These are phyloP conservation scores for Diarsia brunnea DNA, from an alignment of 2,888 invertebrate species.

Conservation along the genomic window DNA sequence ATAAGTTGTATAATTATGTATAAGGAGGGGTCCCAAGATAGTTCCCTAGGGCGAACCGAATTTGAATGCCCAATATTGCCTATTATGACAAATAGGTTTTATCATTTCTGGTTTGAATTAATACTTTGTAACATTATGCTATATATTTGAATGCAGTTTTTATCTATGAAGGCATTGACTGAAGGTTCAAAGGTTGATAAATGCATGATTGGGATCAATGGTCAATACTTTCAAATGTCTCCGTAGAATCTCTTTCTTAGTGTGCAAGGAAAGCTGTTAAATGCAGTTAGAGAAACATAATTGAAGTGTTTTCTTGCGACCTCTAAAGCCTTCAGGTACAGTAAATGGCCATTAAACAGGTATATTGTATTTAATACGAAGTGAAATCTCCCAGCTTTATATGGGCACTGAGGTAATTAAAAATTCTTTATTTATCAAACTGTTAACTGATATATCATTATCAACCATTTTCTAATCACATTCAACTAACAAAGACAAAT, in stretches of 20 bases:
- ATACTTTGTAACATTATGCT: background rate
- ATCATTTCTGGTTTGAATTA: background rate
- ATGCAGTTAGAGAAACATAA: conserved; percentile 9
- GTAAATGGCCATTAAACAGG: conserved; percentile 23
- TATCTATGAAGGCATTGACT: background rate
- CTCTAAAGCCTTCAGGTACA: conserved; percentile 11
- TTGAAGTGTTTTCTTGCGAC: conserved; percentile 9
- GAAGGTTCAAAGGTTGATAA: background rate
- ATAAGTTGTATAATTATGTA: too few relatives aligned
- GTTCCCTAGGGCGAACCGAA: background rate
- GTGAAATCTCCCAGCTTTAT: conserved; percentile 41
- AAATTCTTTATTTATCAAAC: conserved; percentile 29
- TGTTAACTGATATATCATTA: conserved; percentile 30
- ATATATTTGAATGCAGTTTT: background rate
- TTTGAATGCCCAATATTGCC: too few relatives aligned
- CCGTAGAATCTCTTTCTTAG: background rate
- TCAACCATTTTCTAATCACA: conserved; percentile 34
- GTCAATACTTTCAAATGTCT: conserved; percentile 15
- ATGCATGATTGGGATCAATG: background rate
- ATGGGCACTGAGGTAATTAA: conserved; percentile 23
- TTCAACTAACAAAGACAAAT: conserved; percentile 34
- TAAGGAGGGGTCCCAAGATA: background rate
- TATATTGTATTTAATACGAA: conserved; percentile 27
- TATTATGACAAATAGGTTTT: too few relatives aligned
- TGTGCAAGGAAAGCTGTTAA: conserved; percentile 11